Percentiles rank a stretch among this genome's conserved stretches.
These are phyloP conservation scores for Phymorhynchus buccinoides DNA, from an alignment of 1,140 invertebrate species.

Conservation along the genomic window DNA sequence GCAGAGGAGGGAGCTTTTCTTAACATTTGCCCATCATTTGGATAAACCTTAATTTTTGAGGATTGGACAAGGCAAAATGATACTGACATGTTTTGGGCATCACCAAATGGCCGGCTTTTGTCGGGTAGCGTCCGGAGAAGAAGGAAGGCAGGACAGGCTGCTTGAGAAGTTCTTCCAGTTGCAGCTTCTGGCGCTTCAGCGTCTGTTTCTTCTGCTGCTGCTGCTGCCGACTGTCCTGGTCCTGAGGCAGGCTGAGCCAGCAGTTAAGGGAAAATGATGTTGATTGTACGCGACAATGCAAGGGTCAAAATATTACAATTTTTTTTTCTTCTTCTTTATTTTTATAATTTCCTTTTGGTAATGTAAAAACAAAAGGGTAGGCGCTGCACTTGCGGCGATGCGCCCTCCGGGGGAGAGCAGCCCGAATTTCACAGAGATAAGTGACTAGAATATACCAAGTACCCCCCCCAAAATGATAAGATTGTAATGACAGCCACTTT, in stretches of 20 bases:
- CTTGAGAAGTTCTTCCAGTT: slow-evolving; percentile 77
- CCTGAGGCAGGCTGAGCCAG: slow-evolving; percentile 26
- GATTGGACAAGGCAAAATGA: too few species aligned
- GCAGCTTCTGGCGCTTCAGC: slow-evolving; percentile 76
- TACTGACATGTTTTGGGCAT: slow-evolving; percentile 44
- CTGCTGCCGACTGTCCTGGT: slow-evolving; percentile 59
- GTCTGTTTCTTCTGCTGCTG: slow-evolving; percentile 73
- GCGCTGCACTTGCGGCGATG: background rate
- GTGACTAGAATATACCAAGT: too few species aligned
- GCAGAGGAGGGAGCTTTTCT: background rate
- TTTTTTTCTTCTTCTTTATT: too few species aligned
- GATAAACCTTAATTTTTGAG: too few species aligned
- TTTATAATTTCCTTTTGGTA: background rate
- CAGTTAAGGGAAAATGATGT: slow-evolving; percentile 14
- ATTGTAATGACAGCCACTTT: too few species aligned
- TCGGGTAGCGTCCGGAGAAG: slow-evolving; percentile 81
- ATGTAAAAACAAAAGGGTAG: background rate
- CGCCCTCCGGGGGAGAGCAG: background rate
- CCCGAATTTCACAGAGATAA: too few species aligned
- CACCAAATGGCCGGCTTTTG: slow-evolving; percentile 59
- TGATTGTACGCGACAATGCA: background rate
- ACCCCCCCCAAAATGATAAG: too few species aligned
- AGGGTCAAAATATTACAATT: background rate
- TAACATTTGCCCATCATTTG: too few species aligned
- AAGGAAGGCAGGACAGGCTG: slow-evolving; percentile 80